Conservation (phyloP, 2,888 invertebrate species). For the Drosophila ezoana region DNA sequence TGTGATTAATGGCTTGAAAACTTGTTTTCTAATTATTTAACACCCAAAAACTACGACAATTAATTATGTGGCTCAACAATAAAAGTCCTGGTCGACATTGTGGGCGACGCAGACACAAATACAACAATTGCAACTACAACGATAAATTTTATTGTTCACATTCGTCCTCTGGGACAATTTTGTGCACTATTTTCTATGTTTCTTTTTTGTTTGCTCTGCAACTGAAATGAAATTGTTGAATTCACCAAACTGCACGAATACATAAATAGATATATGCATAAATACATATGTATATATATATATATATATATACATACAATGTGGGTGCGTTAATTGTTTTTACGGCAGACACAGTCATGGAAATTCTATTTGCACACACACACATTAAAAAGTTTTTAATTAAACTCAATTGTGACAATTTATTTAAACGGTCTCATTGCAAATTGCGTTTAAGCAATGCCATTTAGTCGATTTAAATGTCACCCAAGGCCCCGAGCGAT, state of each 20-base stretch:
- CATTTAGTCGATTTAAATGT: constrained; percentile 60
- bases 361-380: constrained; percentile 23
- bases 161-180: constrained; percentile 55
- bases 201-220: constrained; percentile 32
- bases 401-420: constrained; percentile 75
- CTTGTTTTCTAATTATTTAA: constrained; percentile 82
- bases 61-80: constrained; percentile 80
- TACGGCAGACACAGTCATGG: constrained; percentile 37
- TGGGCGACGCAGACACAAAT: constrained; percentile 59
- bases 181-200: constrained; percentile 34
- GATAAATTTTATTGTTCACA: constrained; percentile 77
- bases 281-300: constrained; percentile 13
- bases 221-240: constrained; percentile 72
- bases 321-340: constrained; percentile 74
- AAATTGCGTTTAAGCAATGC: constrained; percentile 55
- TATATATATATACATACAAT: constrained; percentile 24
- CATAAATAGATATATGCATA: neutral
- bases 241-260: constrained; percentile 29
- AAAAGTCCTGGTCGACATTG: constrained; percentile 69
- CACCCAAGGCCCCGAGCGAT: constrained; percentile 10
- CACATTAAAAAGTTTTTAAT: constrained; percentile 70
- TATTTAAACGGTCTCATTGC: constrained; percentile 69
- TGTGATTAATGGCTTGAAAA: constrained; percentile 78
- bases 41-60: constrained; percentile 81
- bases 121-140: constrained; percentile 74